Evolutionary conservation across 2,888 invertebrate species (phyloP).

Genomic region (Hermaeophaga mercurialis): DNA sequence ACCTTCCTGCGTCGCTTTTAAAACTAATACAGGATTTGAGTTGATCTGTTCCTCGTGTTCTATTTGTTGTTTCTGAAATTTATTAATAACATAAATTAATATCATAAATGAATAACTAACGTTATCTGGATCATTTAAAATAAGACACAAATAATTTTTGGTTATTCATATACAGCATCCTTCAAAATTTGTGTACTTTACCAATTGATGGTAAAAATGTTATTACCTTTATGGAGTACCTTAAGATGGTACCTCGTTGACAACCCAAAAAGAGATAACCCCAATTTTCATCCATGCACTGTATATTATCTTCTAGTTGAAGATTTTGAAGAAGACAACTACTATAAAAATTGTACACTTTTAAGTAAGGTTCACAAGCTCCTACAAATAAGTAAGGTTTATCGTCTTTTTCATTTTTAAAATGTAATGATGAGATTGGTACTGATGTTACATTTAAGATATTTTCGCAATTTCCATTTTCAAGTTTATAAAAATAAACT

Average conservation of each 20-base stretch:
- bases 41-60: conserved; percentile 58
- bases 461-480: conserved; percentile 56
- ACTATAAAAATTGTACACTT: conserved; percentile 65
- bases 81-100: too few species aligned
- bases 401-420: conserved; percentile 49
- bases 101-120: too few species aligned
- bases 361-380: conserved; percentile 66
- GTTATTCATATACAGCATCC: too few species aligned
- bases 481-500: conserved; percentile 64
- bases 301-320: conserved; percentile 67
- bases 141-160: too few species aligned
- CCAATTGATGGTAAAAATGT: conserved; percentile 8
- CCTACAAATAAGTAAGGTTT: conserved; percentile 64
- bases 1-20: conserved; percentile 76
- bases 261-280: conserved; percentile 74
- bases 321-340: conserved; percentile 61
- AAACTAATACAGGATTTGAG: conserved; percentile 69
- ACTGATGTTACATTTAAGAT: conserved; percentile 65
- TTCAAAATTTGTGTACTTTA: too few species aligned
- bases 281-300: conserved; percentile 78
- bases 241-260: conserved; percentile 71
- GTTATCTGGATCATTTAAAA: too few species aligned
- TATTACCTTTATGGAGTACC: conserved; percentile 70
- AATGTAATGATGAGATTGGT: conserved; percentile 67
- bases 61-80: conserved; percentile 45